Evolutionary conservation across 2,888 invertebrate genomes (phyloP), one percentile per base, ranked within the genome.

Genomic region (Drosophila incognita): DNA sequence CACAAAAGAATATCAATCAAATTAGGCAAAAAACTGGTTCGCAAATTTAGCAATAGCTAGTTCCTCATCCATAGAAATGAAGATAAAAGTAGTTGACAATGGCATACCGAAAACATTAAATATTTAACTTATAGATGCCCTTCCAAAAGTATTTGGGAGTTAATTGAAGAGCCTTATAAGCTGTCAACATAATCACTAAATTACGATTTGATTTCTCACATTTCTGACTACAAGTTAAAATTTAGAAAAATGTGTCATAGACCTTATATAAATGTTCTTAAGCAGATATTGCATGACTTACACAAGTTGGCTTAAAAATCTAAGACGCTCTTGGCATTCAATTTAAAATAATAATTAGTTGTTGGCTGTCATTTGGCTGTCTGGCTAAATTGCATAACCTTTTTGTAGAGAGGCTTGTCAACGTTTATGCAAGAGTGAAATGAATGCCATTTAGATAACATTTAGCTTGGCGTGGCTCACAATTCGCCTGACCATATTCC

Each of bases 381-480:
- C 79, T 57, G 51, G 33, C 10, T 31, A 21, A 63, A 49, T 78
- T 81, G 56, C 73, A 77, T 62, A 78, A 78, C 38, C 56, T 38
- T 60, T 65, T 10, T 15, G 36, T 56, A 29, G 61, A 68, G 67
- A 65, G 78, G 79, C 79, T 69, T 63, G 74, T 69, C 72, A 38
- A 27, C 52, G 48, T 69, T 89, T 87, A 87, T 82, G 68, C 70
- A 85, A 85, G 69, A 72, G 82, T 87, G 86, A 85, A 89, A 88
- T 85, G 90, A 74, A 31, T 74, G 82, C 70, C 88, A 82, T 85
- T 89, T 85, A 73, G 87, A 87, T 84, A 89, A 61, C 88, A 76
- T 89, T 84, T 81, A 52, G 65, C 48, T 61, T 60, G 76, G 67
- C 68, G 65, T 69, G 76, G 79, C 38, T 65, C 40, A 54, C 66